These are phyloP conservation scores for Paramuricea clavata DNA, from an alignment of 92 coral and sea anemone genomes.

Conservation along the genomic window DNA sequence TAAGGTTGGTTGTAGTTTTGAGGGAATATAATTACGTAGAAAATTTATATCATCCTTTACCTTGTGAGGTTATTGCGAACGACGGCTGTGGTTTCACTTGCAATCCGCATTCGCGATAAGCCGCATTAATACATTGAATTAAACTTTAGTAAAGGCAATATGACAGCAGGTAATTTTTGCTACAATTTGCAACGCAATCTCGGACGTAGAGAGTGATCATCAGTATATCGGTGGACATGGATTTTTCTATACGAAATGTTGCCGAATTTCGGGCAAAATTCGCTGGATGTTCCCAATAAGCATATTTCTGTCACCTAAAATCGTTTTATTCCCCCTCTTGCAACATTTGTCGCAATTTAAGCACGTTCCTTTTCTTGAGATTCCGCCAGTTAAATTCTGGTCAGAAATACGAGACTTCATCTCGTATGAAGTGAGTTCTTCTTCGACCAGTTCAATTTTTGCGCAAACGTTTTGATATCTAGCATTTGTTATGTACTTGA, in stretches of 20 bases:
- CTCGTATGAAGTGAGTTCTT: constrained; percentile 9
- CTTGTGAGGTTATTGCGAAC: too few relatives aligned
- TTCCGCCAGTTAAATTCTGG: neutral
- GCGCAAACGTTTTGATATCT: constrained; percentile 28
- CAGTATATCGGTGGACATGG: too few relatives aligned
- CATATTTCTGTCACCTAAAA: neutral
- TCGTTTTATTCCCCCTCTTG: neutral
- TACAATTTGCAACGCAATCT: too few relatives aligned
- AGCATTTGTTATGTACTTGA: neutral
- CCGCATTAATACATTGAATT: too few relatives aligned
- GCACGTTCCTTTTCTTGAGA: neutral
- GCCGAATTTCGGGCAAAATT: neutral
- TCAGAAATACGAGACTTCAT: neutral
- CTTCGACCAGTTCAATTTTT: constrained; percentile 34
- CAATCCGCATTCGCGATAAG: too few relatives aligned
- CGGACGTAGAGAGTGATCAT: too few relatives aligned
- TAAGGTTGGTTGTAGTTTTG: too few relatives aligned
- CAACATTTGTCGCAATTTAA: neutral
- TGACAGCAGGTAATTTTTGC: too few relatives aligned
- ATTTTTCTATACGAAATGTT: neutral
- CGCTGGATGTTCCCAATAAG: neutral
- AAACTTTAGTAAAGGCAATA: too few relatives aligned
- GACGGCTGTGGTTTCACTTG: too few relatives aligned
- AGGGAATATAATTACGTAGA: too few relatives aligned
- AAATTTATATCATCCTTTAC: too few relatives aligned